phyloP scores from a whole-genome alignment of 2,113 vertebrate genomes.

The Azemiops feae region DNA sequence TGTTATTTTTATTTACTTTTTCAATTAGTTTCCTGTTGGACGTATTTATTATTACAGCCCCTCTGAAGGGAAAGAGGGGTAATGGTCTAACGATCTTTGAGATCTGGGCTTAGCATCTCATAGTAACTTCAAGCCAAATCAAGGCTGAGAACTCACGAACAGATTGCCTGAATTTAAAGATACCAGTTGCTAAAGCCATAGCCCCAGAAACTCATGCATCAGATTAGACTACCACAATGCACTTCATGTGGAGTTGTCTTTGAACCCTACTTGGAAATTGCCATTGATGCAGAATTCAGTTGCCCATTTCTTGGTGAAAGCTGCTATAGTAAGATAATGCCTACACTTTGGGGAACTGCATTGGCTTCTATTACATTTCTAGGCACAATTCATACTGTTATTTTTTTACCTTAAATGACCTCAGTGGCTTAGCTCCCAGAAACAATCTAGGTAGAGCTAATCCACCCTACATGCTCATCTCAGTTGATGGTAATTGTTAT shows the following conservation, averaged over 20 bases:
- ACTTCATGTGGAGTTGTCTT: neutral
- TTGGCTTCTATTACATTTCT: neutral
- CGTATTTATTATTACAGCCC: neutral
- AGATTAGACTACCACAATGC: neutral
- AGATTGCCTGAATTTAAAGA: neutral
- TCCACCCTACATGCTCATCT: neutral
- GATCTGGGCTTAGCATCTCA: neutral
- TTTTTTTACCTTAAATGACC: neutral
- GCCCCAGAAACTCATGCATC: neutral
- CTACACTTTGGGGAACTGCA: neutral
- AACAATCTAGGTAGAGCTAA: neutral
- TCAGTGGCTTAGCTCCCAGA: neutral
- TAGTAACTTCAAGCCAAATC: neutral
- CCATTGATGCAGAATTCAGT: neutral
- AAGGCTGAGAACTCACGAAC: neutral
- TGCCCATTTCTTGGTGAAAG: neutral
- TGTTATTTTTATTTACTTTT: neutral
- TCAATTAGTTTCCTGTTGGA: neutral
- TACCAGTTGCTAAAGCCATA: neutral
- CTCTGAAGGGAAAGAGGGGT: neutral
- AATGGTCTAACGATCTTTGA: neutral
- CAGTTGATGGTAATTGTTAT: neutral
- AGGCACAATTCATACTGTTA: neutral
- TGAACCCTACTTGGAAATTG: neutral
- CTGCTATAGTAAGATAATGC: neutral